phyloP scores from a whole-genome alignment of 2,888 invertebrate species.

The Callosobruchus maculatus region DNA sequence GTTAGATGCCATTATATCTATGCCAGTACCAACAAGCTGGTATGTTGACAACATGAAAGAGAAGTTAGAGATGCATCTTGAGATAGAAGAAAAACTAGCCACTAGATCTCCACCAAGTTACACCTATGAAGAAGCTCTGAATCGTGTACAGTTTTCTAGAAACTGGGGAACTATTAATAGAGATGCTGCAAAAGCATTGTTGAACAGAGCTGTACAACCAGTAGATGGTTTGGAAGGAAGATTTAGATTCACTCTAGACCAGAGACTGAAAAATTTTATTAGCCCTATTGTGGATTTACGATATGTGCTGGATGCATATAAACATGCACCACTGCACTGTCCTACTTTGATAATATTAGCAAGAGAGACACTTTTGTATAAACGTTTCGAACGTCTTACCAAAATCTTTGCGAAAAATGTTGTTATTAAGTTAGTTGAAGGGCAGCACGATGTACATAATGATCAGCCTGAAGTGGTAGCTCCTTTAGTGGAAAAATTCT shows the following conservation, averaged over 20 bases:
- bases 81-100: constrained; percentile 34
- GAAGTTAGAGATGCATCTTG: constrained; percentile 43
- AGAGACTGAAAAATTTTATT: constrained; percentile 48
- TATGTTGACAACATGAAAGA: constrained; percentile 36
- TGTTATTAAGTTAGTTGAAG: constrained; percentile 46
- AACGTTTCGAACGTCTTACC: not conserved
- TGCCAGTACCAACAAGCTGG: constrained; percentile 26
- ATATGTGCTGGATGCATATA: constrained; percentile 40
- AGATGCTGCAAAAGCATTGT: constrained; percentile 51
- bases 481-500: constrained; percentile 34
- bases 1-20: constrained; percentile 46
- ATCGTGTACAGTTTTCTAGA: constrained; percentile 50
- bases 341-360: constrained; percentile 42
- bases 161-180: constrained; percentile 39
- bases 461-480: constrained; percentile 55
- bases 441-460: constrained; percentile 62
- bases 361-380: constrained; percentile 27
- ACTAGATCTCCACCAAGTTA: constrained; percentile 38
- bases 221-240: constrained; percentile 41
- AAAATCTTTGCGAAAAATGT: constrained; percentile 26
- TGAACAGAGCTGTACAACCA: constrained; percentile 48
- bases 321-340: constrained; percentile 37
- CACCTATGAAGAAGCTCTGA: constrained; percentile 50
- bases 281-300: constrained; percentile 39
- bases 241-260: constrained; percentile 57